These are phyloP conservation scores for Nansenia antarctica DNA, from an alignment of 2,113 vertebrate genomes.

Conservation along the genomic window DNA sequence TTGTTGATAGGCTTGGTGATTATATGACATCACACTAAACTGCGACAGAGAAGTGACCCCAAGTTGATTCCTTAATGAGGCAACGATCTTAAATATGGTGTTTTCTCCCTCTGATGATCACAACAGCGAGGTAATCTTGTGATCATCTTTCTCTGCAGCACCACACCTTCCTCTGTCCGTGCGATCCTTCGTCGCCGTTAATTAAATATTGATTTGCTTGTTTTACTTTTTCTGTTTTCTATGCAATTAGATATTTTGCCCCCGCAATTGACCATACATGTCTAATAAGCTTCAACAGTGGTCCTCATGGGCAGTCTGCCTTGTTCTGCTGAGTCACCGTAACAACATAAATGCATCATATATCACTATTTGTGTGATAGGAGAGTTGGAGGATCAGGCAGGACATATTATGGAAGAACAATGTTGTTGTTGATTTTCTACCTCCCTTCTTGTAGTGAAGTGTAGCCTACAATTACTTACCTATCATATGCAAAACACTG, in stretches of 20 bases:
- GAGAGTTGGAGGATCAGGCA: neutral
- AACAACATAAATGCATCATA: conserved; percentile 11
- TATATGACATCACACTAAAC: conserved; percentile 27
- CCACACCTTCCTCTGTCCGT: conserved; percentile 11
- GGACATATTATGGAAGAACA: neutral
- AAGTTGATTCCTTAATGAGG: conserved; percentile 49
- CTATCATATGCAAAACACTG: neutral
- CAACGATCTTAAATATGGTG: conserved; percentile 34
- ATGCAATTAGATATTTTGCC: conserved; percentile 49
- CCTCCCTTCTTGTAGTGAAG: neutral
- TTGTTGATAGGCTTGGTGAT: conserved; percentile 45
- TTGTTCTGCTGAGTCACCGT: conserved; percentile 15
- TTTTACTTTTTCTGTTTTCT: conserved; percentile 33
- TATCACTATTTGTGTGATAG: conserved; percentile 23
- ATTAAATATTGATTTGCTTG: conserved; percentile 70
- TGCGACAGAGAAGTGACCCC: conserved; percentile 30
- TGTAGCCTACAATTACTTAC: neutral
- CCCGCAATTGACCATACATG: conserved; percentile 28
- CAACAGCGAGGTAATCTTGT: conserved; percentile 46
- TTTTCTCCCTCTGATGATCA: conserved; percentile 24
- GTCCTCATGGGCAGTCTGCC: neutral
- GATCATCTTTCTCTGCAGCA: conserved; percentile 40
- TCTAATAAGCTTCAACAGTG: conserved; percentile 22
- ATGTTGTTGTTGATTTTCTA: neutral
- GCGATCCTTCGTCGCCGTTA: conserved; percentile 45